Percentiles rank a stretch among this genome's conserved stretches.
Evolutionary conservation across 1,140 invertebrate species (phyloP).

Genomic region (Agrilus planipennis): DNA sequence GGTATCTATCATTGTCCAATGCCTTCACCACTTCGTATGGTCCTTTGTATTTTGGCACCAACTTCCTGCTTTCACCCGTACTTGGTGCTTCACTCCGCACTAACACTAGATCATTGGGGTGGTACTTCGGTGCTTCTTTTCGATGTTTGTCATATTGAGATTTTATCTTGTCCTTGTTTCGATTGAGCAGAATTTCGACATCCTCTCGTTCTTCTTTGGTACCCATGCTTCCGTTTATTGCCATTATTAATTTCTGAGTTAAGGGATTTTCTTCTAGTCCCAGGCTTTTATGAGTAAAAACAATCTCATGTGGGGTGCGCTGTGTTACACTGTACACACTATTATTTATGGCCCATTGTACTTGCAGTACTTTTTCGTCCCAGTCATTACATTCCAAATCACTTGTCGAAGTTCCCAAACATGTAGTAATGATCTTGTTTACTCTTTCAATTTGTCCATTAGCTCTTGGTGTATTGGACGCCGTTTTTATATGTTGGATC

Average conservation of each 20-base stretch:
- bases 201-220: background rate
- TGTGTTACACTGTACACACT: background rate
- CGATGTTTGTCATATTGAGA: background rate
- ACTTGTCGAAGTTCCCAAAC: no score
- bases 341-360: background rate
- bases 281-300: background rate
- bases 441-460: no score
- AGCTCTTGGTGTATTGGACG: background rate
- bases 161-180: background rate
- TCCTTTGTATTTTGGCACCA: slow-evolving; percentile 11
- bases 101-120: background rate
- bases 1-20: slow-evolving; percentile 12
- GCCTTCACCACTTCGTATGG: slow-evolving; percentile 14
- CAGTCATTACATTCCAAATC: background rate
- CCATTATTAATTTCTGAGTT: background rate
- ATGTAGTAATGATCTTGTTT: no score
- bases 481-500: background rate
- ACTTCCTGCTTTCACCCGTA: slow-evolving; percentile 10
- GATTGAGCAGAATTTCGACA: no score
- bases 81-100: background rate
- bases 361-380: background rate
- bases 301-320: background rate
- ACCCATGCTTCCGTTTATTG: background rate
- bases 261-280: background rate
- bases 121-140: background rate